Evolutionary conservation across 2,113 vertebrate genomes (phyloP).

Genomic region (Antidorcas marsupialis): DNA sequence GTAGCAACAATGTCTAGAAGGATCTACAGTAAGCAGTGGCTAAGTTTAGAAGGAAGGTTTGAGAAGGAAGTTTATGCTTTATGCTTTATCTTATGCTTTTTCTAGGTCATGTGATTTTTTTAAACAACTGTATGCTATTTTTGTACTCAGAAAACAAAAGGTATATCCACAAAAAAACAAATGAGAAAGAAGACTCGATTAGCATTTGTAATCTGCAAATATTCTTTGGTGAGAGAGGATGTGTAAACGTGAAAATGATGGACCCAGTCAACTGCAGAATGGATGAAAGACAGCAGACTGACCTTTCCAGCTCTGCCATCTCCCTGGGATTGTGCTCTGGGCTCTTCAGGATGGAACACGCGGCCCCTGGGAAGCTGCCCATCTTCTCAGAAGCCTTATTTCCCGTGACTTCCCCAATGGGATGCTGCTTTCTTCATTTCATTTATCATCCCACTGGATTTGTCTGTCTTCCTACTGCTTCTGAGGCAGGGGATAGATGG

Average conservation of each 20-base stretch:
- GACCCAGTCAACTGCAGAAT: background rate
- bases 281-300: background rate
- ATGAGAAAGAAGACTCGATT: background rate
- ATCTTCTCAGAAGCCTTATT: background rate
- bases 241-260: background rate
- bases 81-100: background rate
- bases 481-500: background rate
- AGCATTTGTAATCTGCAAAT: background rate
- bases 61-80: background rate
- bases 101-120: background rate
- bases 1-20: background rate
- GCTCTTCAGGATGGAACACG: accelerated
- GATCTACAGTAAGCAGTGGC: background rate
- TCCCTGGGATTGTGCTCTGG: background rate
- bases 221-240: background rate
- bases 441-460: background rate
- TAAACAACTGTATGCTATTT: background rate
- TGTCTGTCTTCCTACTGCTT: too few species aligned
- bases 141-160: conserved; percentile 12
- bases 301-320: background rate
- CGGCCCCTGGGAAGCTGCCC: accelerated
- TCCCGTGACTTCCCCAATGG: background rate
- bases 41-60: background rate
- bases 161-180: background rate
- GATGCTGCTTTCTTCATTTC: background rate